Evolutionary conservation across 2,113 vertebrate species (phyloP), one percentile per base, ranked within the genome.

Genomic region (Montifringilla adamsi): DNA sequence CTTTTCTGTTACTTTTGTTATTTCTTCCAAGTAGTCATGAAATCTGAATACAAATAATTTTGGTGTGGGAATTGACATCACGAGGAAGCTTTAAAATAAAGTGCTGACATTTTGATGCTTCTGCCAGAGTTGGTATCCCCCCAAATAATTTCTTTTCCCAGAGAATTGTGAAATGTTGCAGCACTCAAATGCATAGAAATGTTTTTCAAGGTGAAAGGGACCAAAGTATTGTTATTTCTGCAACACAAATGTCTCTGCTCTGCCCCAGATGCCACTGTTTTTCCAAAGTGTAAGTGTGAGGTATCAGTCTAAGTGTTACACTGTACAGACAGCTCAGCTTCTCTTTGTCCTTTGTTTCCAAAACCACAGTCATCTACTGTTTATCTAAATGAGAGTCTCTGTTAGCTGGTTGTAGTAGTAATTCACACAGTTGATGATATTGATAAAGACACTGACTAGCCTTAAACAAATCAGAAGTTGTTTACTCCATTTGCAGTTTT

Each of bases 1-100:
- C 84, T 89, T 93, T 95, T 95, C 39, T 77, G 88, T 92, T 89
- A 80, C 73, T 95, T 95, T 87, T 26, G 16, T 69, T 83, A 77
- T 97, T 87, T 95, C 47, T 93, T 76, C 73, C 31, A 84, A 87
- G 27, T 37, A 72, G 37, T 84, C 37, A 75, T 68, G 76, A 79
- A 95, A 90, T 95, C 72, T 87, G 58, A 91, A 77, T 78, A 68
- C 23, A 56, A 78, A 77, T 84, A 8, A 53, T 69, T 88, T 52
- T 82, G 56, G 7, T 64, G 24, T 56, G 64, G 56, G 23, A 87
- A 90, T 70, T 69, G 63, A 66, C 44, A 63, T 85, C 69, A 78
- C 20, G 12, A 86, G 85, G 87, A 87, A 94, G 41, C 31, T 74
- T 68, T 49, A 79, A 95, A 96, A 95, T 18, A 52, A 92, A 91